Evolutionary conservation across 2,797 vertebrate species (phyloP).

Genomic region (Hirundo rustica): DNA sequence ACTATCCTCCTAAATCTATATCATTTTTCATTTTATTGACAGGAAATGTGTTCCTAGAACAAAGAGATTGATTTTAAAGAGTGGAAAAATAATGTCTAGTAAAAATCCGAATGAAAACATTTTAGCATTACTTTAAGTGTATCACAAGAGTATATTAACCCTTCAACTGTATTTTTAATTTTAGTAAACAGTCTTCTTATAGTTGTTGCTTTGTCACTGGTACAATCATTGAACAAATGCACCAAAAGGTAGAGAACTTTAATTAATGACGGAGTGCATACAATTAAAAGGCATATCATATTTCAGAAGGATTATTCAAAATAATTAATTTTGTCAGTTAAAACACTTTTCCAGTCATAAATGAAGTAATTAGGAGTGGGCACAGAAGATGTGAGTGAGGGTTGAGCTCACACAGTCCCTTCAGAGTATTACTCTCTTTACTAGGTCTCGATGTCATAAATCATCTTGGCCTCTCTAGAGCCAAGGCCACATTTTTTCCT

Average conservation of each 20-base stretch:
- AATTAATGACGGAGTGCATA: constrained; percentile 56
- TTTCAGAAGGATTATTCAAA: constrained; percentile 48
- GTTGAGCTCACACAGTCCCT: constrained; percentile 1
- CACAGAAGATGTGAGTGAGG: neutral
- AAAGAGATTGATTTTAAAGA: constrained; percentile 82
- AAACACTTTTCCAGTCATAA: constrained; percentile 30
- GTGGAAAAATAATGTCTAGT: constrained; percentile 75
- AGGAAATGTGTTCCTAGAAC: constrained; percentile 76
- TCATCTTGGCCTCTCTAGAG: constrained; percentile 20
- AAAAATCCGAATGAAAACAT: constrained; percentile 33
- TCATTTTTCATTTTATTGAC: constrained; percentile 87
- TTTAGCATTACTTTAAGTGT: constrained; percentile 44
- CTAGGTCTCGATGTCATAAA: constrained; percentile 25
- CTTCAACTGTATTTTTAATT: constrained; percentile 51
- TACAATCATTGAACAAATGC: constrained; percentile 33
- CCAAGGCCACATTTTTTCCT: neutral
- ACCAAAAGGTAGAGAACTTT: constrained; percentile 51
- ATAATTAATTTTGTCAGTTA: constrained; percentile 61
- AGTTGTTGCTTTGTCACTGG: constrained; percentile 35
- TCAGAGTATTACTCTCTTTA: neutral
- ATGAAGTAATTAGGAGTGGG: constrained; percentile 55
- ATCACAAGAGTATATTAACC: constrained; percentile 20
- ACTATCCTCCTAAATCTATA: constrained; percentile 79
- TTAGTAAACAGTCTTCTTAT: constrained; percentile 35
- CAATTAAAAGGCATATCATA: constrained; percentile 51